Conservation (phyloP, 2,797 vertebrate species). For the Accipiter minullus region DNA sequence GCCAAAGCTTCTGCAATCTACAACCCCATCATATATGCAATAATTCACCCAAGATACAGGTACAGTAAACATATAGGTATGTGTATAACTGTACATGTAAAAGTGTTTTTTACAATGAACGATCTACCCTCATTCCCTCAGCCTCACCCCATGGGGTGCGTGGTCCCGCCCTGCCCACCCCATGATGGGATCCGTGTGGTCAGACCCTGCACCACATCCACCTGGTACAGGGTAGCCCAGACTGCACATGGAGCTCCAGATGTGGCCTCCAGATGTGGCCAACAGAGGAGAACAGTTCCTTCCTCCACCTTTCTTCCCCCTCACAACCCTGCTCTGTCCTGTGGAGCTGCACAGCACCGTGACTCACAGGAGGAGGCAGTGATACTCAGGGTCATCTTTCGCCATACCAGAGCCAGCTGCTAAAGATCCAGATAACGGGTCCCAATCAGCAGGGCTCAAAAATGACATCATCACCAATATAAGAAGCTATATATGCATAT, state of each 20-base stretch:
- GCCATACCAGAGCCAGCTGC: neutral
- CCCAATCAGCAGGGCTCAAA: neutral
- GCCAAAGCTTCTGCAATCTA: constrained; percentile 89
- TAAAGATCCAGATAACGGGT: neutral
- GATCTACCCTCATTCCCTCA: neutral
- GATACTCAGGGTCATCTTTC: neutral
- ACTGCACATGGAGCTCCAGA: neutral
- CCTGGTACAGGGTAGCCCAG: neutral
- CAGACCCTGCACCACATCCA: rapidly evolving
- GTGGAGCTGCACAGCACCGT: rapidly evolving
- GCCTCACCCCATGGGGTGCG: rapidly evolving
- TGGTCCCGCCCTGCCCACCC: neutral
- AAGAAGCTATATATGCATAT: neutral
- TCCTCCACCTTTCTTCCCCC: neutral
- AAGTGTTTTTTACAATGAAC: neutral
- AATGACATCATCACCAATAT: neutral
- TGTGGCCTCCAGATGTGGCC: neutral
- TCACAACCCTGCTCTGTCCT: neutral
- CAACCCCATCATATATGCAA: constrained; percentile 90
- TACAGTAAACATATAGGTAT: constrained; percentile 55
- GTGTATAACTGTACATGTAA: neutral
- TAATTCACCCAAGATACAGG: constrained; percentile 90
- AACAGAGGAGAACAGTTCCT: neutral
- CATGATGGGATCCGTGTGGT: rapidly evolving
- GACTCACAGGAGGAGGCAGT: neutral